Evolutionary conservation across 2,888 invertebrate species (phyloP).

Genomic region (Linnaemya tessellans): DNA sequence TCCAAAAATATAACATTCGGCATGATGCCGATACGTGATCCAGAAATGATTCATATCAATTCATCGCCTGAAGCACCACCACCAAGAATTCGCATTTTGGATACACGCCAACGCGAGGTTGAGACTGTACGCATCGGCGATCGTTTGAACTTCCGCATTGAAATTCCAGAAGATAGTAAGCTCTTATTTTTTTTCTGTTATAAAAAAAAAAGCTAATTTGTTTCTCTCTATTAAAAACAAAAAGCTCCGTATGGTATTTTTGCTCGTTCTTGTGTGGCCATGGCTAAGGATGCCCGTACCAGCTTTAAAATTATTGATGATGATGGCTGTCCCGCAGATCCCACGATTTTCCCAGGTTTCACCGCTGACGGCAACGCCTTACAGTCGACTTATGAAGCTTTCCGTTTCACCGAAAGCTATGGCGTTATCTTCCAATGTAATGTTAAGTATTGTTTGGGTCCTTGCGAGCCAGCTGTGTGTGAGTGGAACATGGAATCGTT

Average conservation of each 20-base stretch:
- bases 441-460: conserved; percentile 97
- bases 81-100: conserved; percentile 95
- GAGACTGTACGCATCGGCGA: conserved; percentile 97
- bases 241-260: conserved; percentile 97
- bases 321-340: conserved; percentile 96
- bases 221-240: neutral
- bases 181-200: conserved; percentile 66
- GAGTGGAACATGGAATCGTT: conserved; percentile 95
- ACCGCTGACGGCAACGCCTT: conserved; percentile 94
- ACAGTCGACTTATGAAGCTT: conserved; percentile 96
- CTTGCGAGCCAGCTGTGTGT: conserved; percentile 96
- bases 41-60: conserved; percentile 97
- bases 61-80: conserved; percentile 97
- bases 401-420: conserved; percentile 97
- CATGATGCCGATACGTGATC: conserved; percentile 98
- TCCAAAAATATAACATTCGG: conserved; percentile 98
- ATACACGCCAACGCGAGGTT: conserved; percentile 93
- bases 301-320: conserved; percentile 98
- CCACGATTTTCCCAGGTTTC: conserved; percentile 96
- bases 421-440: conserved; percentile 99
- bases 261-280: conserved; percentile 97
- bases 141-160: conserved; percentile 96
- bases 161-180: conserved; percentile 98
- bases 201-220: neutral
- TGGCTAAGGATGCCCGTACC: conserved; percentile 98